Base-by-base conservation (phyloP, 64 coral and sea anemone species). In the Dendrophyllia cribrosa region DNA sequence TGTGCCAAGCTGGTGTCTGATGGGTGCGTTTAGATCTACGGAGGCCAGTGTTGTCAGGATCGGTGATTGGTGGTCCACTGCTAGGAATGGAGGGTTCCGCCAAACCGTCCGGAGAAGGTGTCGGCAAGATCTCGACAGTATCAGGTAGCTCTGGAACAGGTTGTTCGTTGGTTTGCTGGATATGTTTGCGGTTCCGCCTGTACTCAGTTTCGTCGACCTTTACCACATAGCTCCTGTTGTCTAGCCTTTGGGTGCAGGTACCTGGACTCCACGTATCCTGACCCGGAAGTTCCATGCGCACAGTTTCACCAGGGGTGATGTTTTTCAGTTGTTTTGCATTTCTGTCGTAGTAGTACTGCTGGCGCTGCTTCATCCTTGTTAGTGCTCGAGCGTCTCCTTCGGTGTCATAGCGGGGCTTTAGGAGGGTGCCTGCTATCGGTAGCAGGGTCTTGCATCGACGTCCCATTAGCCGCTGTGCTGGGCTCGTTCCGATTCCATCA, bases 401-500 rank as follows among this genome's bases (percentile, higher is more conserved):
- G 13, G 63, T 62, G 48, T 25, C 44, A 24, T 48, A 71, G 13
- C 64, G 48, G 16, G 67, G 83, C 64, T 87, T 46, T 3, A 70
- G 83, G 21, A 87, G 83, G 23, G 55, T 87, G 13, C 58, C 83
- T 17, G 43, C 83, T 1, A 87, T 9, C 6, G 0, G 84, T 17
- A 87, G 14, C 43, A 72, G 84, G 7, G 84, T 87, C 15, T 63
- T 87, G 48, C 77, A 79, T 24, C 49, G 48, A 10, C 77, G 10
- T 11, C 77, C 85, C 66, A 88, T 55, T 3, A 88, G 85, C 2
- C 0, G 34, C 21, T 75, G 66, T 0, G 71, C 70, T 0, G 69
- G 86, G 19, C 43, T 72, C 13, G 70, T 70, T 16, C 49, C 64
- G 34, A 72, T 61, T 61, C 70, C 72, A 8, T 20, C 25, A 14